Evolutionary conservation across 2,113 vertebrate species (phyloP).

Genomic region (Aythya baeri): DNA sequence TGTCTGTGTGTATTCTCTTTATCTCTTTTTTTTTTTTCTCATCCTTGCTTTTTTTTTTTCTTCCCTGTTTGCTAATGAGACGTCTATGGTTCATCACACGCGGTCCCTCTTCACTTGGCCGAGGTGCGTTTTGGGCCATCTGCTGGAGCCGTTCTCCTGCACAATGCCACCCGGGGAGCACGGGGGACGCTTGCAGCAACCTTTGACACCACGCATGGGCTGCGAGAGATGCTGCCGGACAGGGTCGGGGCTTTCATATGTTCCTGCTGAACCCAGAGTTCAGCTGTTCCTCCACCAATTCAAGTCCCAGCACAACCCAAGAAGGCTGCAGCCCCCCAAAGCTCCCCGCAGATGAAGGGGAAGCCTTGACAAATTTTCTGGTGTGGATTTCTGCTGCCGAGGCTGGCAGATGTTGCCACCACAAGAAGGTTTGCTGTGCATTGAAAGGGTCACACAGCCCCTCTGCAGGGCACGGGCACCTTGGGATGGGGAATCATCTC

Average conservation of each 20-base stretch:
- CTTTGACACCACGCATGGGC: constrained; percentile 72
- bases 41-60: constrained; percentile 34
- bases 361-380: neutral
- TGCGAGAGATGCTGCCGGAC: constrained; percentile 32
- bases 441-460: too few relatives aligned
- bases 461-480: neutral
- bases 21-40: constrained; percentile 73
- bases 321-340: neutral
- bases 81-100: constrained; percentile 74
- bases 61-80: constrained; percentile 76
- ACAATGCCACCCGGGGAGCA: constrained; percentile 78
- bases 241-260: constrained; percentile 24
- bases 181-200: constrained; percentile 65
- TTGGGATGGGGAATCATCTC: neutral
- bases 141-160: constrained; percentile 74
- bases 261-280: constrained; percentile 17
- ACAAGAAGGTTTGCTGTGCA: neutral
- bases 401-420: neutral
- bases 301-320: neutral
- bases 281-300: constrained; percentile 67
- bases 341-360: neutral
- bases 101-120: constrained; percentile 71
- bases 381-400: neutral
- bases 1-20: constrained; percentile 82
- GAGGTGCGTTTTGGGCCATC: constrained; percentile 79